phyloP scores from a whole-genome alignment of 2,797 vertebrate genomes.

The Nyctibius grandis region DNA sequence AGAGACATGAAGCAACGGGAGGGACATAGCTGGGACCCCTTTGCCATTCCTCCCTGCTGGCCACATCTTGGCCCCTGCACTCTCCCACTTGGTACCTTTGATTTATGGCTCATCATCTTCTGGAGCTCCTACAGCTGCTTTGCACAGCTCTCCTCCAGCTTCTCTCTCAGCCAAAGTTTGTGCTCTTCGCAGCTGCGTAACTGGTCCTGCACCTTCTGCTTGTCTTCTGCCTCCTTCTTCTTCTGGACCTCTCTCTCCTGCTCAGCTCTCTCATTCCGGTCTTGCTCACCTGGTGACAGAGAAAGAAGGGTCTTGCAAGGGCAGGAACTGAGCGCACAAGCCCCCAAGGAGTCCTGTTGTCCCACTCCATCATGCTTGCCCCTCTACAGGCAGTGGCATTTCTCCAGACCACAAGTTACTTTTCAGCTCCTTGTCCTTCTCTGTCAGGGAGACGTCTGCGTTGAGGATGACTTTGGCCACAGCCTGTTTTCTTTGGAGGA shows the following conservation, averaged over 20 bases:
- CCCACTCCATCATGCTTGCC: background rate
- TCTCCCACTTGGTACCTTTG: background rate
- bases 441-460: too few species aligned
- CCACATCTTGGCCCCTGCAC: background rate
- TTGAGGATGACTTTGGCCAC: too few species aligned
- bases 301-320: background rate
- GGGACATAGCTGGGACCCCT: background rate
- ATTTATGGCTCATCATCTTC: too few species aligned
- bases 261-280: background rate
- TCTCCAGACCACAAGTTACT: too few species aligned
- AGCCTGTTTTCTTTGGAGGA: too few species aligned
- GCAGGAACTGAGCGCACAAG: too few species aligned
- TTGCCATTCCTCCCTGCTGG: background rate
- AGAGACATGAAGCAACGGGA: background rate
- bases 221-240: background rate
- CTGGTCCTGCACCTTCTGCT: background rate
- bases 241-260: background rate
- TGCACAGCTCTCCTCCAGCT: background rate
- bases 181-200: background rate
- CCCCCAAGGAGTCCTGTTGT: too few species aligned
- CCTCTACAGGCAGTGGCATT: background rate
- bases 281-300: background rate
- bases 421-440: too few species aligned
- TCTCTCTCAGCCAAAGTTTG: background rate
- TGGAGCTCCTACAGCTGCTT: background rate